Conservation (phyloP, 2,888 invertebrate species). For the Desoria tigrina region DNA sequence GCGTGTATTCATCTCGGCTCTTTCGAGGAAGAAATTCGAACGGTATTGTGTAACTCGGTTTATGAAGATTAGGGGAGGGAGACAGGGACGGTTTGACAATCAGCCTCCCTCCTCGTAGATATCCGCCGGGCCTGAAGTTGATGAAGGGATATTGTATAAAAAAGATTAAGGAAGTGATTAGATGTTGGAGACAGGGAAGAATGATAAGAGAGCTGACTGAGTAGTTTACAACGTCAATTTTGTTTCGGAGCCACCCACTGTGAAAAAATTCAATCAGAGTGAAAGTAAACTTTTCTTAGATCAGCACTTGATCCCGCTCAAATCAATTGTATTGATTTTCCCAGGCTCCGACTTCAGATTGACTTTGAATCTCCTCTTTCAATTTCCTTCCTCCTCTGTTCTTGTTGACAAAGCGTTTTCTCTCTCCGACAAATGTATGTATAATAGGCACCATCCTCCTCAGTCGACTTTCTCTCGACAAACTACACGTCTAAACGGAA, state of each 20-base stretch:
- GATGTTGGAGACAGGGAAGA: background rate
- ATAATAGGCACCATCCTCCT: background rate
- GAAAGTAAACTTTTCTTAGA: slow-evolving; percentile 31
- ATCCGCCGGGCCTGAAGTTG: too few species aligned
- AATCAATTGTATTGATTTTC: slow-evolving; percentile 30
- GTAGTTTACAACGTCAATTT: background rate
- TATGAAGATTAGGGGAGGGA: too few species aligned
- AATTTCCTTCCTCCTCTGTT: background rate
- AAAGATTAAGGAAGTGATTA: slow-evolving; percentile 8
- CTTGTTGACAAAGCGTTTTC: background rate
- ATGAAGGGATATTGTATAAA: background rate
- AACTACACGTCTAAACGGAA: too few species aligned
- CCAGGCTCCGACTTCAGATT: slow-evolving; percentile 2
- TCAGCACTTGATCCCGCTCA: slow-evolving; percentile 29
- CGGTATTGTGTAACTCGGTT: too few species aligned
- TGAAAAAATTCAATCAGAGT: slow-evolving; percentile 31
- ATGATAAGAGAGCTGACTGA: background rate
- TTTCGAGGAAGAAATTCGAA: too few species aligned
- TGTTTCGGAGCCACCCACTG: slow-evolving; percentile 13
- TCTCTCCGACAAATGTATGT: background rate
- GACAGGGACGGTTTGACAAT: too few species aligned
- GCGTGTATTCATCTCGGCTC: too few species aligned
- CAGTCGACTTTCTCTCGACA: too few species aligned
- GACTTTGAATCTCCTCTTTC: background rate
- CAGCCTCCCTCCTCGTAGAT: too few species aligned